Percentiles rank a stretch among this genome's conserved stretches.
phyloP scores from a whole-genome alignment of 2,797 vertebrate species.

The Characodon lateralis region DNA sequence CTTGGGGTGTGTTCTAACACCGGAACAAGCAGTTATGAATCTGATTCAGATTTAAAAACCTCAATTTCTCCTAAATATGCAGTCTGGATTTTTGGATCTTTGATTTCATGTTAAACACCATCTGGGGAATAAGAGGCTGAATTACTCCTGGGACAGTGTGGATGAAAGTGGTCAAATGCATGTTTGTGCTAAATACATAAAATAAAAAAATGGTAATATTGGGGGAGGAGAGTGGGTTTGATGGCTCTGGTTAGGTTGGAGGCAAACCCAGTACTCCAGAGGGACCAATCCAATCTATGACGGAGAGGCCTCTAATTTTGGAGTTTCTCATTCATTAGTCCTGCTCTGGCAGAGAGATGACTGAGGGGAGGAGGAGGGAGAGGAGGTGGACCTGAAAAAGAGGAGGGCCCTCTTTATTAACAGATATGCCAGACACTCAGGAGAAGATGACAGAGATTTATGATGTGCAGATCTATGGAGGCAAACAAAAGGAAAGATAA shows the following conservation, averaged over 20 bases:
- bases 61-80: conserved; percentile 67
- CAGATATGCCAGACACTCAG: conserved; percentile 67
- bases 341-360: conserved; percentile 61
- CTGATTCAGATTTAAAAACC: conserved; percentile 55
- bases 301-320: conserved; percentile 75
- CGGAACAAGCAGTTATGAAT: conserved; percentile 43
- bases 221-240: conserved; percentile 27
- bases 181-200: conserved; percentile 59
- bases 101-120: conserved; percentile 76
- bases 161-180: conserved; percentile 27
- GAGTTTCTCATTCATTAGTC: conserved; percentile 78
- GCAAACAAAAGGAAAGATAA: conserved; percentile 71
- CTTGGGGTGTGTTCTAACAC: conserved; percentile 34
- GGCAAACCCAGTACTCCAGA: conserved; percentile 61
- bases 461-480: conserved; percentile 69
- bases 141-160: conserved; percentile 49
- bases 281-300: conserved; percentile 75
- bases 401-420: conserved; percentile 73
- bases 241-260: conserved; percentile 66
- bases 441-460: conserved; percentile 80
- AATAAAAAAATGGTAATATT: conserved; percentile 62
- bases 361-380: conserved; percentile 42
- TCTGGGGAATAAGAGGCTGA: conserved; percentile 69
- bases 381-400: conserved; percentile 48
- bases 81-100: conserved; percentile 59